phyloP scores from a whole-genome alignment of 1,140 invertebrate species.

The Antheraea pernyi region DNA sequence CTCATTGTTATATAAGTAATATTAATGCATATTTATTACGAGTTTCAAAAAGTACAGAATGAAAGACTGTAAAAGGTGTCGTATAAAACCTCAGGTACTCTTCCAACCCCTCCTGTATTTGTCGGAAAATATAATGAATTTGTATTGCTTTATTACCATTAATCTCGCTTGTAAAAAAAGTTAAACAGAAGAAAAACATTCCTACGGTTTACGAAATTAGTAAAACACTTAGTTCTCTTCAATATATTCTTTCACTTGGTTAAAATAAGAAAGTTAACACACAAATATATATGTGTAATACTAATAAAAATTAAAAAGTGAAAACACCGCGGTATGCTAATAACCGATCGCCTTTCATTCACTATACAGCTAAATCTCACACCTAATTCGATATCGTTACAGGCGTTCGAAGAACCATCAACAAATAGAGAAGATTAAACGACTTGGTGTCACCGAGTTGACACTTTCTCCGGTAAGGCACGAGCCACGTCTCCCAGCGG shows the following conservation, averaged over 20 bases:
- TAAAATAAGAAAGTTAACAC: background rate
- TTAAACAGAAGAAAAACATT: too few relatives aligned
- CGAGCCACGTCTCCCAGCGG: constrained; percentile 59
- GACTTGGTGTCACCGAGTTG: constrained; percentile 40
- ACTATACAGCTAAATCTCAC: constrained; percentile 25
- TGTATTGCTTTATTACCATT: too few relatives aligned
- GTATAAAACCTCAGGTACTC: too few relatives aligned
- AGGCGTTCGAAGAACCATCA: constrained; percentile 52
- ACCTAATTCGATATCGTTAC: constrained; percentile 52
- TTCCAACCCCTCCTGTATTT: too few relatives aligned
- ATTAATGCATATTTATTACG: too few relatives aligned
- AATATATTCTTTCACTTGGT: background rate
- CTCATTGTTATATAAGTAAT: too few relatives aligned
- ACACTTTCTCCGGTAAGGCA: constrained; percentile 66
- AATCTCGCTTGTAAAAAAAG: too few relatives aligned
- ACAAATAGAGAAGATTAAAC: constrained; percentile 52
- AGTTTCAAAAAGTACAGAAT: too few relatives aligned
- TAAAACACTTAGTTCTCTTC: background rate
- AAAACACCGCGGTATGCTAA: background rate
- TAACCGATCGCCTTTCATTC: constrained; percentile 32
- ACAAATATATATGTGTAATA: background rate
- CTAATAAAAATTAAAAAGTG: constrained; percentile 4
- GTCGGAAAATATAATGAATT: too few relatives aligned
- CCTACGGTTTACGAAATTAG: too few relatives aligned
- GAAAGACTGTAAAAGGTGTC: too few relatives aligned